Evolutionary conservation across 1,140 invertebrate species (phyloP).

Genomic region (Apocrypta bakeri): DNA sequence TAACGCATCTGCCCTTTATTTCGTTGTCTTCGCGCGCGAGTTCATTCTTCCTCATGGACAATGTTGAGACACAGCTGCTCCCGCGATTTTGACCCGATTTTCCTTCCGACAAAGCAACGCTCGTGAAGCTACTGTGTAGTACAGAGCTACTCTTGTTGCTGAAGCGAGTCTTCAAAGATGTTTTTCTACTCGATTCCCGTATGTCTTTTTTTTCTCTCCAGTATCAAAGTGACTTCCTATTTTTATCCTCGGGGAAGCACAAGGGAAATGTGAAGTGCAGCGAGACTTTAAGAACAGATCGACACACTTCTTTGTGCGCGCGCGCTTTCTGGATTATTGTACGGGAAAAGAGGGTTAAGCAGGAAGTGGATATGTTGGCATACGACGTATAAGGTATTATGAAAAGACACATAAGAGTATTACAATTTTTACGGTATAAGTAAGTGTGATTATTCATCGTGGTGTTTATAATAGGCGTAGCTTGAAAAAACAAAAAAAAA

Average conservation of each 20-base stretch:
- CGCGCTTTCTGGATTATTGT: background rate
- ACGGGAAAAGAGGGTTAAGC: background rate
- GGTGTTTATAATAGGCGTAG: no score
- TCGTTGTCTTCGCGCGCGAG: background rate
- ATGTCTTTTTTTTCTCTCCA: background rate
- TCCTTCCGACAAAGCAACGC: background rate
- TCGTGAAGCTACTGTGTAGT: no score
- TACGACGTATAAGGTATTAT: background rate
- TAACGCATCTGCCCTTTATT: background rate
- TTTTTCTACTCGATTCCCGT: no score
- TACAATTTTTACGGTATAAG: background rate
- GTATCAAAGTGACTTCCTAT: background rate
- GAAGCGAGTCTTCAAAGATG: background rate
- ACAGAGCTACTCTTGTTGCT: background rate
- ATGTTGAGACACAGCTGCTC: background rate
- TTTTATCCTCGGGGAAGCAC: background rate
- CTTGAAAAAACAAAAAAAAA: no score
- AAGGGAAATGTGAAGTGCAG: background rate
- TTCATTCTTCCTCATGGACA: background rate
- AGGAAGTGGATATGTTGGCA: background rate
- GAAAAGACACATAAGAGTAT: background rate
- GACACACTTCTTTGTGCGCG: background rate
- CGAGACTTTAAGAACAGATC: background rate
- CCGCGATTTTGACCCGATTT: background rate
- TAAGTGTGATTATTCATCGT: no score